Evolutionary conservation across 1,140 invertebrate genomes (phyloP).

Genomic region (Pseudoatta argentina): DNA sequence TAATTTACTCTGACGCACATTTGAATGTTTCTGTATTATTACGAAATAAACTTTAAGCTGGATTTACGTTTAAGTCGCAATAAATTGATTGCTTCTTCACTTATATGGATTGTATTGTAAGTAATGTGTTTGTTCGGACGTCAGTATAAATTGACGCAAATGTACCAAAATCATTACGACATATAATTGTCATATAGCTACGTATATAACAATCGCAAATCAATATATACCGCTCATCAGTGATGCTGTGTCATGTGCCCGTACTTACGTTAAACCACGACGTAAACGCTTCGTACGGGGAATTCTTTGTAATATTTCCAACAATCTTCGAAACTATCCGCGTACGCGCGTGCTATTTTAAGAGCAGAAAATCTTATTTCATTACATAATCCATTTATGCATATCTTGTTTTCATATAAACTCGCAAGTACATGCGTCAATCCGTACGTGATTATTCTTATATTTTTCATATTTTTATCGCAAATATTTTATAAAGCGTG

Average conservation of each 20-base stretch:
- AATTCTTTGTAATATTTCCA: constrained; percentile 22
- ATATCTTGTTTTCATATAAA: constrained; percentile 14
- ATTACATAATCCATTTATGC: constrained; percentile 13
- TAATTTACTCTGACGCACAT: constrained; percentile 10
- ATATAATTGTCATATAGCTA: constrained; percentile 2
- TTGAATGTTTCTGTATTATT: neutral
- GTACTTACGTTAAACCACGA: constrained; percentile 19
- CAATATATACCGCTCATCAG: neutral
- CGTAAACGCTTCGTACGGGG: neutral
- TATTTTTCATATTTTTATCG: constrained; percentile 14
- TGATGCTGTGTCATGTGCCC: neutral
- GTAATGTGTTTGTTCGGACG: neutral
- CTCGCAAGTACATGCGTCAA: neutral
- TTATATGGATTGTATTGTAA: constrained; percentile 4
- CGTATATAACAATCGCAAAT: neutral
- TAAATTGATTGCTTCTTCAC: constrained; percentile 5
- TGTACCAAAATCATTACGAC: constrained; percentile 4
- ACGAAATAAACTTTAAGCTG: neutral
- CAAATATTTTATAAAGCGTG: constrained; percentile 10
- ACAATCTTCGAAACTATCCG: neutral
- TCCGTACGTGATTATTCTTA: neutral
- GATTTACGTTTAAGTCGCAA: neutral
- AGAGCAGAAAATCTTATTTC: constrained; percentile 1
- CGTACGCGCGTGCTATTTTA: neutral
- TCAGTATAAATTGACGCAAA: constrained; percentile 36